Base-by-base conservation (phyloP, 2,113 vertebrate genomes). In the Pomatostomus ruficeps region DNA sequence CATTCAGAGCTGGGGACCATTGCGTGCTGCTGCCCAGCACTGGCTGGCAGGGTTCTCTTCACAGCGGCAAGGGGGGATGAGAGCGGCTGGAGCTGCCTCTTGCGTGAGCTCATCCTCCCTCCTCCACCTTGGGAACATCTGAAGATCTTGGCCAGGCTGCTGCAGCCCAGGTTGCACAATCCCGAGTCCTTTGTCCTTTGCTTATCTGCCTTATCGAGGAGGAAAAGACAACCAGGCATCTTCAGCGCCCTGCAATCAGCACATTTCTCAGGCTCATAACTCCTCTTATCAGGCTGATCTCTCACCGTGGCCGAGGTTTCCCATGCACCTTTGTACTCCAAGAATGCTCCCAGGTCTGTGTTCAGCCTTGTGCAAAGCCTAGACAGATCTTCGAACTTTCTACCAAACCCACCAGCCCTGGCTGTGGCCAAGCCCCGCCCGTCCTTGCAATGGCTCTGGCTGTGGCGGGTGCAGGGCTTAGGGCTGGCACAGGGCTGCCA, bases 241-340 rank as follows among this genome's bases (percentile, higher is more conserved):
- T 88, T 93, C 83, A 38, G 22, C 42, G 57, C 91, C 68, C 91
- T 94, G 88, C 87, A 95, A 92, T 89, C 3, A 36, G 72, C 62
- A 62, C 2, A 51, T 92, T 97, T 97, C 97, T 96, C 97, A 97
- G 95, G 96, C 97, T 96, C 36, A 1, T 91, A 88, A 94, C 88
- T 95, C 70, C 82, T 89, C 91, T 97, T 96, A 98, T 97, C 97
- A 5, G 63, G 75, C 43, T 74, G 5, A 98, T 97, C 97, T 97
- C 92, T 29, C n/a, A 46, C 94, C 65, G 14, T 25, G 46, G 81
- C 85, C 15, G 35, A 91, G 82, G 91, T 97, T 98, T 98, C 96
- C 95, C 97, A 97, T 95, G 96, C 95, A 97, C 97, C 98, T 98
- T 98, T 98, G 97, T 96, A 97, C 97, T 96, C 95, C 94, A 97